Conservation (phyloP, 2,113 vertebrate genomes). For the Scomber colias region DNA sequence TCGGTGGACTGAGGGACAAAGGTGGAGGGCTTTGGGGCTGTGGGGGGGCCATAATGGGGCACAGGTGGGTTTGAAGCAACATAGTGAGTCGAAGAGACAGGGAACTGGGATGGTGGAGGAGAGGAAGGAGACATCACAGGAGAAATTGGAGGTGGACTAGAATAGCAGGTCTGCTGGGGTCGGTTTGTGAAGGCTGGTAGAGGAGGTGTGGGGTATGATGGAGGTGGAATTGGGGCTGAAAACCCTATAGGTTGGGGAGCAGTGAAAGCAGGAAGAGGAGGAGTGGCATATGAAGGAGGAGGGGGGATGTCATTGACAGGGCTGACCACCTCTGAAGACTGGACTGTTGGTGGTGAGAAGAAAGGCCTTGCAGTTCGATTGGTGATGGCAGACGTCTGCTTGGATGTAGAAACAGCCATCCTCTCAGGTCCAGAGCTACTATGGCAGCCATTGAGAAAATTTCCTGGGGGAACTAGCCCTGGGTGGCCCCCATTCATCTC, state of each 20-base stretch:
- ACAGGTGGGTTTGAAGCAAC: slow-evolving; percentile 81
- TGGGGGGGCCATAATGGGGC: slow-evolving; percentile 81
- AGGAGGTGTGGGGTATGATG: slow-evolving; percentile 74
- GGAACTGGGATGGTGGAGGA: slow-evolving; percentile 80
- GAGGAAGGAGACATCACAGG: slow-evolving; percentile 57
- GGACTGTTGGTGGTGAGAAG: slow-evolving; percentile 82
- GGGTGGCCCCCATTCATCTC: slow-evolving; percentile 54
- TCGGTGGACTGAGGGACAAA: slow-evolving; percentile 70
- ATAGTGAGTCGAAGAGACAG: slow-evolving; percentile 72
- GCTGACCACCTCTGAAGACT: slow-evolving; percentile 53
- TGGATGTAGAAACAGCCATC: slow-evolving; percentile 58
- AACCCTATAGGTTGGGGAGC: slow-evolving; percentile 77
- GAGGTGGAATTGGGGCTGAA: slow-evolving; percentile 66
- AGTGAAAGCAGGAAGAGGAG: slow-evolving; percentile 78
- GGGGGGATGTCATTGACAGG: slow-evolving; percentile 81
- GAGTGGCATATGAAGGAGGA: slow-evolving; percentile 86
- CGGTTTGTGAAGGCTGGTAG: slow-evolving; percentile 78
- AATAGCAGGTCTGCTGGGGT: slow-evolving; percentile 80
- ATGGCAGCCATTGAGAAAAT: slow-evolving; percentile 73
- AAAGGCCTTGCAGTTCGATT: slow-evolving; percentile 96
- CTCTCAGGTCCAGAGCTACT: slow-evolving; percentile 61
- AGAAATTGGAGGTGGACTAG: slow-evolving; percentile 83
- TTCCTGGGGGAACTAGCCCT: slow-evolving; percentile 46
- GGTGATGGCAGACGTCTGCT: slow-evolving; percentile 84
- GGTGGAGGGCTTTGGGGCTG: slow-evolving; percentile 78